These are phyloP conservation scores for Formica exsecta DNA, from an alignment of 1,140 invertebrate species.

Conservation along the genomic window DNA sequence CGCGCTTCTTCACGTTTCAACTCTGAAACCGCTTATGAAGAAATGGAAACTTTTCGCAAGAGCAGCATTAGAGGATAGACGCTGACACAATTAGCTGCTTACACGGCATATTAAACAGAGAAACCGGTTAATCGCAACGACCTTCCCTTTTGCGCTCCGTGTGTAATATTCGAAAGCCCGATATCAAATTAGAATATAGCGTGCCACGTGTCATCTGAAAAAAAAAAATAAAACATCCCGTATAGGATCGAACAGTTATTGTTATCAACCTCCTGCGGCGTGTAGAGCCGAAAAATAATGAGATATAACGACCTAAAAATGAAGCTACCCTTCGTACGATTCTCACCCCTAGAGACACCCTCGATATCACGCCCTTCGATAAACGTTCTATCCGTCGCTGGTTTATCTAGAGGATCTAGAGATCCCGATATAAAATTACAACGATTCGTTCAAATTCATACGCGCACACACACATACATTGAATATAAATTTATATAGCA, in stretches of 20 bases:
- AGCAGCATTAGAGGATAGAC: constrained; percentile 35
- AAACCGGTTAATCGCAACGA: constrained; percentile 46
- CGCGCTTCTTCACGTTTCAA: constrained; percentile 32
- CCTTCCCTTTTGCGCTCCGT: constrained; percentile 38
- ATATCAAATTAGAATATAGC: constrained; percentile 19
- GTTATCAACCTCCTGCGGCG: neutral
- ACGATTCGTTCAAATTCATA: neutral
- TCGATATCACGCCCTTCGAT: constrained; percentile 31
- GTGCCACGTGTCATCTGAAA: constrained; percentile 21
- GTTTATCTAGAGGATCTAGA: neutral
- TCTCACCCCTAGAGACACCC: constrained; percentile 49
- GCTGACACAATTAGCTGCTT: constrained; percentile 43
- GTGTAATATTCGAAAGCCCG: neutral
- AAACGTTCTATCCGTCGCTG: neutral
- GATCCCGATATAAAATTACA: neutral
- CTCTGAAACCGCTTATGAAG: constrained; percentile 5
- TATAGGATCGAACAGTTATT: constrained; percentile 29
- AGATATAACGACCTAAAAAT: constrained; percentile 82
- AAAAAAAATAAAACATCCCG: neutral
- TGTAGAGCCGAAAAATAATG: constrained; percentile 73
- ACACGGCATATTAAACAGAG: constrained; percentile 21
- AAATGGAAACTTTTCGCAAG: constrained; percentile 44
- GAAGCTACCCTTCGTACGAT: constrained; percentile 72
- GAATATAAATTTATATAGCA: constrained; percentile 17
- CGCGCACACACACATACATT: neutral